phyloP scores from a whole-genome alignment of 2,888 invertebrate genomes.

The Stenichneumon culpator region DNA sequence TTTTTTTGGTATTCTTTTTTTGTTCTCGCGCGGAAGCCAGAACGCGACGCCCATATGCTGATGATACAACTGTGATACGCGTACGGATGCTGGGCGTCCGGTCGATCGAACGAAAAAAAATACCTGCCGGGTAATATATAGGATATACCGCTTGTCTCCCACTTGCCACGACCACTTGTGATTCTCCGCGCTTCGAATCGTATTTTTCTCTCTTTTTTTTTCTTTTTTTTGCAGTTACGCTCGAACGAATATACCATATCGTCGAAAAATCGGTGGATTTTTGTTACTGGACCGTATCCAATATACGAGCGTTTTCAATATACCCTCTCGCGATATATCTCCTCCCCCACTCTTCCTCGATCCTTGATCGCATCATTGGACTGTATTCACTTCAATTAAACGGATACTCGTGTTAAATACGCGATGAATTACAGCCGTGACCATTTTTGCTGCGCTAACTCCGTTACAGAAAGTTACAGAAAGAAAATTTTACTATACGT shows the following conservation, averaged over 20 bases:
- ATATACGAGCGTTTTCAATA: background rate
- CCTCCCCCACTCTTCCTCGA: background rate
- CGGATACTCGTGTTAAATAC: background rate
- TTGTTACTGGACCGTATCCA: slow-evolving; percentile 28
- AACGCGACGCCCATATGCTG: background rate
- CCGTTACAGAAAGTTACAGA: no score
- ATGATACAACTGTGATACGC: slow-evolving; percentile 45
- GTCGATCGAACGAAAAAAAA: slow-evolving; percentile 59
- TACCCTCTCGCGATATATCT: background rate
- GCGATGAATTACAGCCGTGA: no score
- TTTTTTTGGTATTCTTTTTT: background rate
- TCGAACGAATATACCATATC: slow-evolving; percentile 53
- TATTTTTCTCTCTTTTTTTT: background rate
- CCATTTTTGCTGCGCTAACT: no score
- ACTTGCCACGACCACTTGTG: slow-evolving; percentile 66
- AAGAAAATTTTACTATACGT: no score
- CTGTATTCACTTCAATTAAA: background rate
- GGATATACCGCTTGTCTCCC: slow-evolving; percentile 50
- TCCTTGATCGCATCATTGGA: background rate
- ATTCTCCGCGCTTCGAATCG: slow-evolving; percentile 52
- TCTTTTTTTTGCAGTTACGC: slow-evolving; percentile 6
- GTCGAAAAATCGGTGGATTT: slow-evolving; percentile 40
- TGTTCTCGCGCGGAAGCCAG: slow-evolving; percentile 25
- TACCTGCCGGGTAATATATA: slow-evolving; percentile 25
- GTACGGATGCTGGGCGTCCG: slow-evolving; percentile 57